Evolutionary conservation across 2,888 invertebrate genomes (phyloP).

Genomic region (Drosophila neonasuta): DNA sequence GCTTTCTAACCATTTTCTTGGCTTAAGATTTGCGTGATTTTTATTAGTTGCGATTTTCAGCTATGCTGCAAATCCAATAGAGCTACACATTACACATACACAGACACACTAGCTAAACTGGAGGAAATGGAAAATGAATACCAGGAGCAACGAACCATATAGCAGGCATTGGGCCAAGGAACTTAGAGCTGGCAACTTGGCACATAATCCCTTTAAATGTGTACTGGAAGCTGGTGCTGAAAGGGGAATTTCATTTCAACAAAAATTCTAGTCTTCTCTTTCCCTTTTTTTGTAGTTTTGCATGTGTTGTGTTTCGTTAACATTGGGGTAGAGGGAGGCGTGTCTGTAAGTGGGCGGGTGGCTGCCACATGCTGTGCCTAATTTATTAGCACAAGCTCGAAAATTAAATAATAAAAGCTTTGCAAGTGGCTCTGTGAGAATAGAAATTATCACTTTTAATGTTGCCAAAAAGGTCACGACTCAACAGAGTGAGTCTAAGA

Average conservation of each 20-base stretch:
- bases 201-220: conserved; percentile 65
- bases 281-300: conserved; percentile 44
- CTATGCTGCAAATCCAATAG: conserved; percentile 53
- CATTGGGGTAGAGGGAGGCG: conserved; percentile 37
- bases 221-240: conserved; percentile 4
- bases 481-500: conserved; percentile 24
- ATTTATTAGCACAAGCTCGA: conserved; percentile 68
- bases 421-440: conserved; percentile 66
- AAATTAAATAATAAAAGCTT: conserved; percentile 76
- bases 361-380: conserved; percentile 63
- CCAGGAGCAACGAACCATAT: conserved; percentile 34
- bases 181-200: conserved; percentile 52
- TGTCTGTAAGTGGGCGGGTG: conserved; percentile 43
- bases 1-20: conserved; percentile 56
- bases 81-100: conserved; percentile 22
- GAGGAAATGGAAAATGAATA: conserved; percentile 4
- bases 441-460: conserved; percentile 75
- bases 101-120: conserved; percentile 9
- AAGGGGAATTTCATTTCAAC: conserved; percentile 47
- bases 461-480: conserved; percentile 74
- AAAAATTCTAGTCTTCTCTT: conserved; percentile 40
- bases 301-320: conserved; percentile 59
- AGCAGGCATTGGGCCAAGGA: conserved; percentile 52
- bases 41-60: conserved; percentile 71
- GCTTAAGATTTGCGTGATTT: conserved; percentile 66